Evolutionary conservation across 2,113 vertebrate species (phyloP).

Genomic region (Pomatostomus ruficeps): DNA sequence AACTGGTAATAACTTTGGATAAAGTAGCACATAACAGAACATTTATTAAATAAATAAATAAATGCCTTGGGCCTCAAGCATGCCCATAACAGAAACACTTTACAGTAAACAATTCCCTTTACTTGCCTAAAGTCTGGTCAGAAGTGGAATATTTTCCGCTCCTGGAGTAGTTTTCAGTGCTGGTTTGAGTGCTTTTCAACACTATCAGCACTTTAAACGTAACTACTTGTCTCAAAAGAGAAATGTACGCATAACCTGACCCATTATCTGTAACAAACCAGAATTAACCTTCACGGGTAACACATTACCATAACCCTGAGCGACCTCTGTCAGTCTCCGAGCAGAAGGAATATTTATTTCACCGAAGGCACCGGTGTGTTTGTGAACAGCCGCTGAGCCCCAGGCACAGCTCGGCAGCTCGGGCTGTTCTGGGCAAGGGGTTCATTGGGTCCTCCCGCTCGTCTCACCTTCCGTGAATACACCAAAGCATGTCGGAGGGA

Average conservation of each 20-base stretch:
- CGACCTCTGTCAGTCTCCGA: neutral
- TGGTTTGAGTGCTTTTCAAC: neutral
- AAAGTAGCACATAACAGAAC: neutral
- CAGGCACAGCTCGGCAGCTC: neutral
- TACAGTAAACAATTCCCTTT: neutral
- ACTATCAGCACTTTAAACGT: fast-evolving
- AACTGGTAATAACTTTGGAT: neutral
- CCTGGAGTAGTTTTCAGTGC: fast-evolving
- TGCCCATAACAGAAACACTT: neutral
- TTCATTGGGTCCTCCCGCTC: neutral
- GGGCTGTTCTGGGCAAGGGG: too few species aligned
- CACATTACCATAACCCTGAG: neutral
- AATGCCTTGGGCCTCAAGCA: fast-evolving
- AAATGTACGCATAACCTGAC: neutral
- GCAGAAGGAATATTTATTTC: neutral
- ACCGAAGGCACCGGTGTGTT: neutral
- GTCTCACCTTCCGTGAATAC: neutral
- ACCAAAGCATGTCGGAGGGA: neutral
- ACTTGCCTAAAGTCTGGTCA: neutral
- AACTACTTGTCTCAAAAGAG: neutral
- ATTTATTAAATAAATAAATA: neutral
- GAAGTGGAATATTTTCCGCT: neutral
- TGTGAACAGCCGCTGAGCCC: neutral
- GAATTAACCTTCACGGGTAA: fast-evolving
- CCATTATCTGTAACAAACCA: too few species aligned